Conservation (phyloP, 37 sponge, comb jelly and placozoan genomes). For the Amphimedon queenslandica region DNA sequence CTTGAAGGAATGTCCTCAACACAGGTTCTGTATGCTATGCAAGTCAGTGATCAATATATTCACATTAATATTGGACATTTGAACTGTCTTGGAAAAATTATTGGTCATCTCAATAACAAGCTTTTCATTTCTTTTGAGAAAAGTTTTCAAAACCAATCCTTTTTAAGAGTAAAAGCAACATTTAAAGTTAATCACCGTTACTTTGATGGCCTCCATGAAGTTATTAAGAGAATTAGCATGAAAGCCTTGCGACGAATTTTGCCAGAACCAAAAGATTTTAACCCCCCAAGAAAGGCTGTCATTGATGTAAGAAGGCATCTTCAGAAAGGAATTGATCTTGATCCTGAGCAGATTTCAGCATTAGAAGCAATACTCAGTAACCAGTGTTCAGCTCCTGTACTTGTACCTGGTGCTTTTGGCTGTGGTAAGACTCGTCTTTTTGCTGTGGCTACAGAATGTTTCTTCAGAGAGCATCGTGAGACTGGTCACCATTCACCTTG, state of each 20-base stretch:
- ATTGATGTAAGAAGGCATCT: background rate
- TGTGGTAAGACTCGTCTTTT: slow-evolving; percentile 62
- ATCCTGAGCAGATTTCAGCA: slow-evolving; percentile 10
- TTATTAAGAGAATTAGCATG: background rate
- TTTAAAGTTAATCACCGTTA: slow-evolving; percentile 55
- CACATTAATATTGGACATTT: too few species aligned
- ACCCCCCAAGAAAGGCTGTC: too few species aligned
- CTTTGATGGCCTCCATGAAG: slow-evolving; percentile 39
- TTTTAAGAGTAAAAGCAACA: background rate
- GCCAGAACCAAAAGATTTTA: background rate
- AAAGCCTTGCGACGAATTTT: background rate
- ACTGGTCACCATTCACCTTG: too few species aligned
- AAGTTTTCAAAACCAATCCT: background rate
- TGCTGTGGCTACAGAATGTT: slow-evolving; percentile 48
- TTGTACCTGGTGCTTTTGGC: slow-evolving; percentile 74
- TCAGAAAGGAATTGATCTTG: background rate
- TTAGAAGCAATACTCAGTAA: slow-evolving; percentile 16
- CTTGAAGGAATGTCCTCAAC: background rate
- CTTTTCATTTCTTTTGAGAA: background rate
- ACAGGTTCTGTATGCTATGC: slow-evolving; percentile 2
- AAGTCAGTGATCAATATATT: background rate
- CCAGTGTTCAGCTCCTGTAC: slow-evolving; percentile 14
- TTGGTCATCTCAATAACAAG: background rate
- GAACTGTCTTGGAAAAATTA: background rate
- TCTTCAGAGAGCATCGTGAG: slow-evolving; percentile 11